These are phyloP conservation scores for Callyntrura sp. DNA, from an alignment of 2,888 invertebrate genomes.

Conservation along the genomic window DNA sequence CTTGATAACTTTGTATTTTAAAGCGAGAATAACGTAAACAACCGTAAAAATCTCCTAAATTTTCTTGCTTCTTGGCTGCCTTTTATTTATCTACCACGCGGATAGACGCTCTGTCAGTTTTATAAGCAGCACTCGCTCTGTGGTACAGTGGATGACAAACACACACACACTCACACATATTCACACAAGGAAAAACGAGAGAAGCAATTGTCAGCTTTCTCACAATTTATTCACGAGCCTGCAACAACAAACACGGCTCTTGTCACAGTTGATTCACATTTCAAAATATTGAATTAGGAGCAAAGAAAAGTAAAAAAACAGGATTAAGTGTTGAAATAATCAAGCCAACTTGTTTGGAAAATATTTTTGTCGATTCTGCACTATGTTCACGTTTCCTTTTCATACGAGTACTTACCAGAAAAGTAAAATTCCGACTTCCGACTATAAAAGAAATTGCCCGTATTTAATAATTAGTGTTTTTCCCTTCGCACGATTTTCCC, in stretches of 20 bases:
- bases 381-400: too few relatives aligned
- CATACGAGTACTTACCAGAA: too few relatives aligned
- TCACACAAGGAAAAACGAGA: not conserved
- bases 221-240: conserved; percentile 35
- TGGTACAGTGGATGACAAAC: not conserved
- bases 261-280: conserved; percentile 52
- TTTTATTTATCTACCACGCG: conserved; percentile 40
- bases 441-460: too few relatives aligned
- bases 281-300: conserved; percentile 55
- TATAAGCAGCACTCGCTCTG: not conserved
- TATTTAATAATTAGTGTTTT: too few relatives aligned
- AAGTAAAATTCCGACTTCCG: too few relatives aligned
- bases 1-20: conserved; percentile 50
- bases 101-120: not conserved
- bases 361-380: too few relatives aligned
- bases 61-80: not conserved
- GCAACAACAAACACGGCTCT: conserved; percentile 36
- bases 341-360: too few relatives aligned
- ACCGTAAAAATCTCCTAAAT: conserved; percentile 57
- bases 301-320: not conserved
- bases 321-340: conserved; percentile 13
- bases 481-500: too few relatives aligned
- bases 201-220: conserved; percentile 47
- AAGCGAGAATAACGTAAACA: conserved; percentile 58
- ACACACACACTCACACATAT: too few relatives aligned